Evolutionary conservation across 2,888 invertebrate genomes (phyloP).

Genomic region (Caenorhabditis wallacei): DNA sequence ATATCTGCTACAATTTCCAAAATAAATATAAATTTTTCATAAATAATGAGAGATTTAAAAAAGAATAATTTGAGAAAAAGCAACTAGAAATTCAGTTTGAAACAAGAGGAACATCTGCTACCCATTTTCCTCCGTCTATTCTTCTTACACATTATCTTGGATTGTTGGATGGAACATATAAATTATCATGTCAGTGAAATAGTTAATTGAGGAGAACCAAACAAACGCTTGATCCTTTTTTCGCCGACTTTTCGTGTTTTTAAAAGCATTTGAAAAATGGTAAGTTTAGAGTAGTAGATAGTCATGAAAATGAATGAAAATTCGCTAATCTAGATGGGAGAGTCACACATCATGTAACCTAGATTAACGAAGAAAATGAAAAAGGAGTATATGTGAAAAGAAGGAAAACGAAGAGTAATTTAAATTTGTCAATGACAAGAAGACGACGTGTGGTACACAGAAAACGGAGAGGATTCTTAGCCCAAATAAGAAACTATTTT

Average conservation of each 20-base stretch:
- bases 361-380: conserved; percentile 34
- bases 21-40: not conserved
- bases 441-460: conserved; percentile 16
- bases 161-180: conserved; percentile 26
- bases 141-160: conserved; percentile 28
- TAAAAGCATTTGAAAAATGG: not conserved
- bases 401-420: conserved; percentile 25
- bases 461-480: not conserved
- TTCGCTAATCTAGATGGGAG: conserved; percentile 35
- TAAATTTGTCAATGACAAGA: conserved; percentile 42
- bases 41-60: not conserved
- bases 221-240: conserved; percentile 9
- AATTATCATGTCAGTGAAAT: conserved; percentile 44
- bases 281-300: conserved; percentile 23
- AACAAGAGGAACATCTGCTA: conserved; percentile 35
- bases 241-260: conserved; percentile 4
- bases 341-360: conserved; percentile 42
- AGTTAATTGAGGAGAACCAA: conserved; percentile 37
- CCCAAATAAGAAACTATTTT: conserved; percentile 34
- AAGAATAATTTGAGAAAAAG: not conserved
- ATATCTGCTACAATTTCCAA: too few relatives aligned
- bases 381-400: conserved; percentile 12
- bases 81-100: conserved; percentile 13
- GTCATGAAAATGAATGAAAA: conserved; percentile 38
- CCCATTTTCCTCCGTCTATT: conserved; percentile 39